Base-by-base conservation (phyloP, 2,113 vertebrate genomes). In the Columba janthina region DNA sequence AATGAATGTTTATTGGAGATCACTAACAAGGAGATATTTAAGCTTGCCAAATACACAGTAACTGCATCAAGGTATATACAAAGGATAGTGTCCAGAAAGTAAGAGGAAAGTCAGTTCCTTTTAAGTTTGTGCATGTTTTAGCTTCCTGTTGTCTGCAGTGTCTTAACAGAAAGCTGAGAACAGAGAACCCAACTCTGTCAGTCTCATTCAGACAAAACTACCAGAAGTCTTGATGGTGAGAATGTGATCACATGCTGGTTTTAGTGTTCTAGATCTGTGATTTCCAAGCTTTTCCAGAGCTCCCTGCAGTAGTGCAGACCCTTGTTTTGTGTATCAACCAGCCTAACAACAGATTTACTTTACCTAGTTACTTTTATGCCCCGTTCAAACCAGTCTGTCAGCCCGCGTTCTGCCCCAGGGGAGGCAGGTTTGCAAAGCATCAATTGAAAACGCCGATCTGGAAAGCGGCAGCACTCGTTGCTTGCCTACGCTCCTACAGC, bases 1-100 rank as follows among this genome's bases (percentile, higher is more conserved):
- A 96, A 79, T 93, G 93, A 97, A 95, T 50, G 50, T 95, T 92
- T 93, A 62, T 53, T 75, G 48, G 73, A 71, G 72, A 69, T 66
- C 22, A 40, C 84, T 80, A 91, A 94, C 74, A 92, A 96, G 60
- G 82, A 92, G 83, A 82, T 90, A 69, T 64, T 93, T 85, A 40
- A 88, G 46, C 79, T 67, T 54, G 80, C 40, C 93, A 76, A 87
- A 73, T 18, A 70, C 44, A 57, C 61, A 70, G 86, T 51, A 87
- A 65, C 38, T 60, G 40, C 74, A 73, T 77, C 77, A 26, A 57
- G 61, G 54, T n/a, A 53, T 60, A 50, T 26, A 38, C 5, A 4
- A 62, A 65, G 48, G 44, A 60, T 53, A 58, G 65, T 2, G 4
- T 18, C 79, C 26, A 61, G 42, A 79, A 75, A 77, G 25, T 6